Base-by-base conservation (phyloP, 2,113 vertebrate genomes). In the Sterrhoptilus dennistouni region DNA sequence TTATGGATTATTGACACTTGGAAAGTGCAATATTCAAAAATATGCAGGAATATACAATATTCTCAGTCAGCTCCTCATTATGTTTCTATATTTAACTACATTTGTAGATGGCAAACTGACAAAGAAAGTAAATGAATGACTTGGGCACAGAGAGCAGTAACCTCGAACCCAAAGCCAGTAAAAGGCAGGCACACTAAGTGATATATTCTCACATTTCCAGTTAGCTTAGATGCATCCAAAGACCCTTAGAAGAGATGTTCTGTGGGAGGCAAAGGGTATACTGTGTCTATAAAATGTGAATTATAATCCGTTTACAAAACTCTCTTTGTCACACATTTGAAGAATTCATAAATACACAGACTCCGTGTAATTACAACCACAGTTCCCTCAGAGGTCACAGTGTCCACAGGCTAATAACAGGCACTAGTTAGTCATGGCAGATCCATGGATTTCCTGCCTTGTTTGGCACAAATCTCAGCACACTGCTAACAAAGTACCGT, bases 81-180 rank as follows among this genome's bases (percentile, higher is more conserved):
- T 2, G 11, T 80, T 93, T 94, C 88, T 94, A 74, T 93, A 88
- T 93, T 83, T 93, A 93, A 60, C 83, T 90, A 25, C 11, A 86
- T 93, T 95, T 93, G 64, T 66, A 96, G 70, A 65, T 76, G 92
- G 70, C 40, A 85, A 93, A 88, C 65, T 76, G 66, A 61, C 92
- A 90, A 83, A 79, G 61, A 68, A 94, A 70, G 76, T 90, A 93
- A 94, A 90, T 93, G 12, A 94, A 77, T 94, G 10, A 93, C 83
- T 83, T 70, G 29, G 54, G 59, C 66, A 42, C 49, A 57, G 36
- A 84, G 7, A 60, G 14, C 63, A 70, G 45, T 80, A 92, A 77
- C 49, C 68, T 83, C 81, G 56, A 88, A 80, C 53, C 19, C 33
- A 35, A 69, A 80, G 47, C 57, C 40, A 77, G 27, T 38, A 49